These are phyloP conservation scores for Erebia ligea DNA, from an alignment of 2,888 invertebrate species.

Conservation along the genomic window DNA sequence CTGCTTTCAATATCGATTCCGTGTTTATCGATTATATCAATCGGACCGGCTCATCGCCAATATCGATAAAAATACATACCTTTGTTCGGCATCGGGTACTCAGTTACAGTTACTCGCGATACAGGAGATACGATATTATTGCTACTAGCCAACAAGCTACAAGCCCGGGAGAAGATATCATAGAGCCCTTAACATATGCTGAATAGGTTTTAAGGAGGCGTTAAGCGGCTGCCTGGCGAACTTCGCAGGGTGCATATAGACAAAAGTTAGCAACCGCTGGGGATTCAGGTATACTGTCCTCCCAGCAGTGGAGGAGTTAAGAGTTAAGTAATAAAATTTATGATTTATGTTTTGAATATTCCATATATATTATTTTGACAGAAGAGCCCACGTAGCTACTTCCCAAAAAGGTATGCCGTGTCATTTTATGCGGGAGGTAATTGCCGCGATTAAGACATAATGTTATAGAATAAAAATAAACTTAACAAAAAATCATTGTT, in stretches of 20 bases:
- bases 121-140: constrained; percentile 32
- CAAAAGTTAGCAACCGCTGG: constrained; percentile 96
- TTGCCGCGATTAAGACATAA: too few species aligned
- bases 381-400: too few species aligned
- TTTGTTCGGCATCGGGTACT: constrained; percentile 30
- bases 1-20: constrained; percentile 13
- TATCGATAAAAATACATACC: constrained; percentile 32
- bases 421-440: too few species aligned
- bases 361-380: too few species aligned
- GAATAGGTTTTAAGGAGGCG: too few species aligned
- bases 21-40: constrained; percentile 17
- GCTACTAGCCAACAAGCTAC: constrained; percentile 17
- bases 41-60: constrained; percentile 7
- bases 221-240: constrained; percentile 90
- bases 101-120: constrained; percentile 35
- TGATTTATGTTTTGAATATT: too few species aligned
- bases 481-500: too few species aligned
- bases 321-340: not conserved
- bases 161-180: not conserved
- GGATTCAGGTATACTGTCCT: constrained; percentile 95
- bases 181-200: too few species aligned
- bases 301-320: constrained; percentile 94
- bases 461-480: too few species aligned
- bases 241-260: constrained; percentile 94
- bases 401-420: too few species aligned